Percentiles rank a stretch among this genome's conserved stretches.
phyloP scores from a whole-genome alignment of 1,140 invertebrate genomes.

The Chymomyza costata region DNA sequence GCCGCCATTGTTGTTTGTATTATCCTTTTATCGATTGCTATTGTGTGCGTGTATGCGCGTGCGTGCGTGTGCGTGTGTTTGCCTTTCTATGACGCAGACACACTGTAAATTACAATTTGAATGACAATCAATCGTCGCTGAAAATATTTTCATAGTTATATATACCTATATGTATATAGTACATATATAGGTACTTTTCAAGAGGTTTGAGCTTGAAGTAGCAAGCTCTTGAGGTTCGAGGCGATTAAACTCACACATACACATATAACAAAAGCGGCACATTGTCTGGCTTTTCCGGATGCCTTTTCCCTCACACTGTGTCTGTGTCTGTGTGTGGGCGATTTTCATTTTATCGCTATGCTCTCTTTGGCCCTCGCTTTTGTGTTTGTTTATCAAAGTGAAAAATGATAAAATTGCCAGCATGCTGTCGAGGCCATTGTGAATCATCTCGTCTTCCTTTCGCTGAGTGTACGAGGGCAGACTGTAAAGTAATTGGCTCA shows the following conservation, averaged over 20 bases:
- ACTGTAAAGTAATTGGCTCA: too few relatives aligned
- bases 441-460: background rate
- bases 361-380: conserved; percentile 20
- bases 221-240: background rate
- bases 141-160: too few relatives aligned
- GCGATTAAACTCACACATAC: conserved; percentile 50
- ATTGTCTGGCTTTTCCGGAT: conserved; percentile 26
- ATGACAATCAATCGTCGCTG: conserved; percentile 55
- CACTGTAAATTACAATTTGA: conserved; percentile 49
- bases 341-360: conserved; percentile 13
- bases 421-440: conserved; percentile 29
- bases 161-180: too few relatives aligned
- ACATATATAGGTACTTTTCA: too few relatives aligned
- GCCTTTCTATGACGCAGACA: too few relatives aligned
- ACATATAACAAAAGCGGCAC: conserved; percentile 41
- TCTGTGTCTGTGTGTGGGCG: background rate
- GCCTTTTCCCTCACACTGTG: background rate
- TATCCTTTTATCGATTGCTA: conserved; percentile 31
- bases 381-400: conserved; percentile 65
- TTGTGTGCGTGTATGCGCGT: background rate
- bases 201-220: too few relatives aligned
- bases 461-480: background rate
- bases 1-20: conserved; percentile 6
- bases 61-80: too few relatives aligned
- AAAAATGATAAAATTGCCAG: conserved; percentile 65